These are phyloP conservation scores for Branchinecta lindahli DNA, from an alignment of 1,140 invertebrate species.

Conservation along the genomic window DNA sequence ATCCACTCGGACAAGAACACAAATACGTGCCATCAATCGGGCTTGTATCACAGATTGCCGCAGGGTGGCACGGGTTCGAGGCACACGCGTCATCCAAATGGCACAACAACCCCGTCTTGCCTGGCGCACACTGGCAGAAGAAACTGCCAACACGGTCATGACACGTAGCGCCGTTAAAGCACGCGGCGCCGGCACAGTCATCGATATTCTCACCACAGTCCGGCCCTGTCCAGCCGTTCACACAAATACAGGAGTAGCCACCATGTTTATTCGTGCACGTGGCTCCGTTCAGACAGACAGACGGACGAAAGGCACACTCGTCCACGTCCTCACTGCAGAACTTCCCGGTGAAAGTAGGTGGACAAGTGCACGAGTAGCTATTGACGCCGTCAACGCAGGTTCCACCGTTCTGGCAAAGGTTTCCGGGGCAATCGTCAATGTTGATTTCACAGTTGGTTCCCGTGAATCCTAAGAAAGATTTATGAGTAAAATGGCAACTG, in stretches of 20 bases:
- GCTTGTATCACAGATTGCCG: conserved; percentile 85
- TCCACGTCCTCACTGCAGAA: conserved; percentile 43
- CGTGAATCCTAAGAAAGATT: conserved; percentile 50
- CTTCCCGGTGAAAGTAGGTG: conserved; percentile 67
- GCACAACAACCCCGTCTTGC: conserved; percentile 83
- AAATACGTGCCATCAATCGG: conserved; percentile 86
- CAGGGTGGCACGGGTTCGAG: conserved; percentile 85
- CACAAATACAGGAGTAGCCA: conserved; percentile 87
- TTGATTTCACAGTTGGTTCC: conserved; percentile 76
- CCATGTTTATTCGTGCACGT: conserved; percentile 82
- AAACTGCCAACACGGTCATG: conserved; percentile 87
- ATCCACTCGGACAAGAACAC: conserved; percentile 80
- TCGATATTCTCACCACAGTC: conserved; percentile 86
- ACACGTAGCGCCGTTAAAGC: conserved; percentile 92
- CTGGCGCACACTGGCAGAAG: conserved; percentile 83
- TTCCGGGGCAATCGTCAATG: conserved; percentile 74
- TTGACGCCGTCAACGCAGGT: conserved; percentile 75
- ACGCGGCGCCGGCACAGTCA: conserved; percentile 78
- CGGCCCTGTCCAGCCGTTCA: conserved; percentile 81
- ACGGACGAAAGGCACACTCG: conserved; percentile 40
- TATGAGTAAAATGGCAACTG: background rate
- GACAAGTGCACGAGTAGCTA: conserved; percentile 71
- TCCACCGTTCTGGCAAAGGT: conserved; percentile 77
- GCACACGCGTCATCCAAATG: conserved; percentile 92
- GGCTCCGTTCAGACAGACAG: conserved; percentile 81